phyloP scores from a whole-genome alignment of 2,797 vertebrate species.

The Florisuga fusca region DNA sequence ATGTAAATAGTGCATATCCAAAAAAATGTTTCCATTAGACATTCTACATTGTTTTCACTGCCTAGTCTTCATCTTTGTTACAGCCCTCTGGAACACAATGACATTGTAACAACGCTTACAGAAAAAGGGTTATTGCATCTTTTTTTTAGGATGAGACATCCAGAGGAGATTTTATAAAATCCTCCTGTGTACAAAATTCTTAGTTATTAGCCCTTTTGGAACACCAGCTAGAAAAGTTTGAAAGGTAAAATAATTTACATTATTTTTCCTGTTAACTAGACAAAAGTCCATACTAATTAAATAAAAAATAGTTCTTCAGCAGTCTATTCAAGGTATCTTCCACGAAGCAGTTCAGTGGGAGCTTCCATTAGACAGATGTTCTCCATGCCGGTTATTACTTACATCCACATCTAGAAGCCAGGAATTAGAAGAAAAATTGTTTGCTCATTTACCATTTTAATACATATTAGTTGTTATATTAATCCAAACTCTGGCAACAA shows the following conservation, averaged over 20 bases:
- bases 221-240: conserved; percentile 76
- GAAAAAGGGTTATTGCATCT: conserved; percentile 63
- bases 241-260: conserved; percentile 78
- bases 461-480: neutral
- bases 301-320: conserved; percentile 77
- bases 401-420: conserved; percentile 70
- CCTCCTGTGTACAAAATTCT: conserved; percentile 73
- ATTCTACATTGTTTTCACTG: conserved; percentile 46
- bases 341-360: conserved; percentile 41
- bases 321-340: conserved; percentile 55
- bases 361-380: conserved; percentile 44
- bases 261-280: conserved; percentile 75
- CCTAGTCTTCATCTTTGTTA: conserved; percentile 46
- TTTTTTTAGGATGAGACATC: conserved; percentile 67
- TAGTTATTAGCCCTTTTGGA: conserved; percentile 78
- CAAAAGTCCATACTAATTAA: conserved; percentile 74
- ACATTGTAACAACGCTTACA: conserved; percentile 62
- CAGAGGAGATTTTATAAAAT: conserved; percentile 69
- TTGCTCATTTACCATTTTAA: neutral
- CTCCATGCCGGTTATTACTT: conserved; percentile 60
- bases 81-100: conserved; percentile 60
- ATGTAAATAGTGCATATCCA: conserved; percentile 40
- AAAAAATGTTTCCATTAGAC: neutral
- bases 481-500: neutral
- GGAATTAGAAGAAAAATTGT: neutral